A percentile compares a stretch with the other conserved stretches of the same genome.
Evolutionary conservation across 2,888 invertebrate genomes (phyloP).

Genomic region (Galerucella nymphaeae): DNA sequence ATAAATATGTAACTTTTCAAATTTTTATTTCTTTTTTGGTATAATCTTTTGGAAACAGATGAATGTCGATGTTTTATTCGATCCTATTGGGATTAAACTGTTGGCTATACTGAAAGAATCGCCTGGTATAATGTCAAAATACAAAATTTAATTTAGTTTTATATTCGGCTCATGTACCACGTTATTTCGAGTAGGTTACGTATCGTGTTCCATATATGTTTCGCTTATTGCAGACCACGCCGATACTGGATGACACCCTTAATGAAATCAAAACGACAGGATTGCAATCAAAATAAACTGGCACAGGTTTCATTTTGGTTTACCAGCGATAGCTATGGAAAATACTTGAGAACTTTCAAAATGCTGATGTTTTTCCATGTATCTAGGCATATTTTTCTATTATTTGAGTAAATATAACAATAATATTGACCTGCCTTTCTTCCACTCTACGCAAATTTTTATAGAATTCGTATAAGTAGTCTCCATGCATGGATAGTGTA

Average conservation of each 20-base stretch:
- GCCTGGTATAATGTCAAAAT: slow-evolving; percentile 55
- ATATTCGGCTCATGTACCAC: slow-evolving; percentile 57
- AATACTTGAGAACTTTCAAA: no score
- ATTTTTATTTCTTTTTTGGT: not conserved
- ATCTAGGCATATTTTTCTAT: no score
- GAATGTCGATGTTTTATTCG: slow-evolving; percentile 13
- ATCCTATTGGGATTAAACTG: slow-evolving; percentile 10
- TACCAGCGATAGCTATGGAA: no score
- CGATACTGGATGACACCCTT: slow-evolving; percentile 61
- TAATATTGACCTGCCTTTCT: no score
- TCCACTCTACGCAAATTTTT: no score
- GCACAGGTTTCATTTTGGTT: slow-evolving; percentile 44
- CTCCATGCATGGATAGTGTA: no score
- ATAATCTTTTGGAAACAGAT: slow-evolving; percentile 12
- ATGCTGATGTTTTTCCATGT: no score
- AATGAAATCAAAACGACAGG: slow-evolving; percentile 64
- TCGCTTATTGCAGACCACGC: slow-evolving; percentile 55
- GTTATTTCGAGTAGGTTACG: slow-evolving; percentile 51
- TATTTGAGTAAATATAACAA: no score
- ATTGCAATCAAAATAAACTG: slow-evolving; percentile 63
- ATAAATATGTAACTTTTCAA: no score
- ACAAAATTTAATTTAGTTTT: slow-evolving; percentile 63
- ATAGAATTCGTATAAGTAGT: no score
- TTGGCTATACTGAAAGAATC: slow-evolving; percentile 40
- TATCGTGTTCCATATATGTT: slow-evolving; percentile 60